Evolutionary conservation across 2,888 invertebrate genomes (phyloP), one percentile per base, ranked within the genome.

Genomic region (Drosophila koepferae): DNA sequence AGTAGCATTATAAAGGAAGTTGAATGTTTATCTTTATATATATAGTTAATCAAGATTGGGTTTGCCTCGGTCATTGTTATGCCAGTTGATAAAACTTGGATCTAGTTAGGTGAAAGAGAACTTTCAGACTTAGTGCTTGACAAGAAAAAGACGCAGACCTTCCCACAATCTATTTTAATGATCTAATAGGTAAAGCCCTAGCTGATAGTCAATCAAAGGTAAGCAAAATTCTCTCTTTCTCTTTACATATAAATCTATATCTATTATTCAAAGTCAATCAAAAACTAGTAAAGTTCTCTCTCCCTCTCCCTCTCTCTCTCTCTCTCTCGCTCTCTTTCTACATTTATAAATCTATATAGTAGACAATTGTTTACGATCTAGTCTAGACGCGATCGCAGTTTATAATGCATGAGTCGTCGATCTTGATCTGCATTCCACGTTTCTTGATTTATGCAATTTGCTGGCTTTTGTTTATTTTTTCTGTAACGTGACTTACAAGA

Each of bases 371-470:
- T n/a, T n/a, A 56, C 31, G 28, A 31, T 58, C 56, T 16, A 16
- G 56, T 44, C 56, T 63, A 46, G n/a, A 58, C 38, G 18, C 36
- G 38, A 36, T 51, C 2, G 55, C 18, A 20, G 38, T 28, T 48
- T 55, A 44, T 55, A 60, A 73, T 67, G 40, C 74, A 70, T 51
- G 61, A 66, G 62, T 63, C 71, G 71, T 77, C 60, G 77, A 77
- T 77, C 77, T 64, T 62, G 77, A 77, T 77, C 77, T 66, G 63
- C 77, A 77, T 77, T 77, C 77, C 74, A 53, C 14, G 36, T 31
- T 20, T 10, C 53, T 44, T 77, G 74, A 77, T 78, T 78, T 77
- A 67, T 66, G 72, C 70, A 69, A 77, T 75, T 77, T 73, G 74
- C 56, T 56, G 61, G 66, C 62, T 74, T 79, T 79, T 79, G 76